These are phyloP conservation scores for Danaus melanippus DNA, from an alignment of 1,140 invertebrate genomes.

Conservation along the genomic window DNA sequence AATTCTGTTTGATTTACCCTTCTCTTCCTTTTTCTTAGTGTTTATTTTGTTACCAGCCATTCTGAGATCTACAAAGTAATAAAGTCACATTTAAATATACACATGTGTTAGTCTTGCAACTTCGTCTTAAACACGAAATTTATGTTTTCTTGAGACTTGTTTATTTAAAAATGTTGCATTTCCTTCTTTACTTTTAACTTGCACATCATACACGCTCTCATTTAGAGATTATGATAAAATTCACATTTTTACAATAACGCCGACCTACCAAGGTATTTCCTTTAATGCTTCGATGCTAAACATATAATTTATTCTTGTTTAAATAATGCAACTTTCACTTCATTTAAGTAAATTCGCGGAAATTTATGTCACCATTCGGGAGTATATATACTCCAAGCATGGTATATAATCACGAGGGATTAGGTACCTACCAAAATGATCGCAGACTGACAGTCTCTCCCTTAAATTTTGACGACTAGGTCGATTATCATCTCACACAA, in stretches of 20 bases:
- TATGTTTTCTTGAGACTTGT: no score
- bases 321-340: no score
- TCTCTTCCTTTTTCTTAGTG: slow-evolving; percentile 65
- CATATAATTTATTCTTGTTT: no score
- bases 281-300: not conserved
- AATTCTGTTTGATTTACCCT: slow-evolving; percentile 40
- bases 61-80: slow-evolving; percentile 27
- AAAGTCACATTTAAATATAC: not conserved
- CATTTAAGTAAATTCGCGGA: no score
- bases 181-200: no score
- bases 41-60: slow-evolving; percentile 69
- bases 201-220: no score
- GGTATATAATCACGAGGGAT: slow-evolving; percentile 33
- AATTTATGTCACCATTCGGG: no score
- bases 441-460: slow-evolving; percentile 62
- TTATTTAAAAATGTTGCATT: no score
- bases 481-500: slow-evolving; percentile 27
- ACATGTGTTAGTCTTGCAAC: not conserved
- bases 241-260: slow-evolving; percentile 19
- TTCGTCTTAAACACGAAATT: no score
- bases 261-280: slow-evolving; percentile 26
- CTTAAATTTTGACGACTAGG: slow-evolving; percentile 59
- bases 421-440: slow-evolving; percentile 40
- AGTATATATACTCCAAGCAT: slow-evolving; percentile 32
- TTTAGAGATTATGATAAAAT: no score